Conservation (phyloP, 2,113 vertebrate species). For the Bettongia penicillata region DNA sequence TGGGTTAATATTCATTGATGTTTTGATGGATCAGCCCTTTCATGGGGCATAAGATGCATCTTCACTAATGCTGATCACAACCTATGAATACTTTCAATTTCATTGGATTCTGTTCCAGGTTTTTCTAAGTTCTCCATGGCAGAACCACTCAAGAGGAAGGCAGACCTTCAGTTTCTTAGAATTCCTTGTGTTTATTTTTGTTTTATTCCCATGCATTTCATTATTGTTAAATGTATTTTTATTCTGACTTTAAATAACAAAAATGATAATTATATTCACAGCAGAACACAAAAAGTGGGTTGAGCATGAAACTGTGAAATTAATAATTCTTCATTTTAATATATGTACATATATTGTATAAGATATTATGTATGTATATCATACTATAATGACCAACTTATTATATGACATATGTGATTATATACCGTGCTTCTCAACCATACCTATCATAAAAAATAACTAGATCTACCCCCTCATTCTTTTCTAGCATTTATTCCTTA, state of each 20-base stretch:
- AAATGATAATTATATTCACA: background rate
- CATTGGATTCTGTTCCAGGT: background rate
- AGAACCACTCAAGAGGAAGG: background rate
- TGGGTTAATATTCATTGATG: background rate
- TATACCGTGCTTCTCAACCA: no score
- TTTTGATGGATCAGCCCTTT: background rate
- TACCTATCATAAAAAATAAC: background rate
- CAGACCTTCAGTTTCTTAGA: background rate
- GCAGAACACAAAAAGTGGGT: background rate
- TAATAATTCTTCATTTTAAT: background rate
- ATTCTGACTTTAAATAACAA: background rate
- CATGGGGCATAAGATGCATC: background rate
- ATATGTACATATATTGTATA: background rate
- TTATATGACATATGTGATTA: background rate
- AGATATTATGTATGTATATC: background rate
- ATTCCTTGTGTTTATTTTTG: background rate
- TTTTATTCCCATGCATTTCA: background rate
- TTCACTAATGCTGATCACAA: background rate
- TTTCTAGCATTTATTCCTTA: background rate
- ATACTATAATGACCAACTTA: background rate
- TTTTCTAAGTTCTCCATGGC: background rate
- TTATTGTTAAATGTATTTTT: background rate
- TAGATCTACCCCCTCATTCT: background rate
- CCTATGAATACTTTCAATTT: background rate
- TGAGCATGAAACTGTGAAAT: background rate